These are phyloP conservation scores for Drosophila takahashii DNA, from an alignment of 1,140 invertebrate genomes.

Conservation along the genomic window DNA sequence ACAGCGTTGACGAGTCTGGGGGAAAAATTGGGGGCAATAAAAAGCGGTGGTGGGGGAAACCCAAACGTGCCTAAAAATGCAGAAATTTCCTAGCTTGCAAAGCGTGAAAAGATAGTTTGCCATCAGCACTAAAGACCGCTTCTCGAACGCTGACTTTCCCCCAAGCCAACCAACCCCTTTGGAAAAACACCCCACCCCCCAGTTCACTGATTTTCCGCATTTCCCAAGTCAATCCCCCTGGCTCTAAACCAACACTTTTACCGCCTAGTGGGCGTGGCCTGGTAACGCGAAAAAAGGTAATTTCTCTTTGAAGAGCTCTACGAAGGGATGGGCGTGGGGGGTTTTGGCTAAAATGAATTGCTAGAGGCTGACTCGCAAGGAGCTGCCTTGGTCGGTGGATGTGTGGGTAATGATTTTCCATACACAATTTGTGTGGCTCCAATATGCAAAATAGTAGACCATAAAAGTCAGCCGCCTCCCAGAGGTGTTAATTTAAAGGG, in stretches of 20 bases:
- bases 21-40: constrained; percentile 13
- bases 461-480: constrained; percentile 59
- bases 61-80: constrained; percentile 76
- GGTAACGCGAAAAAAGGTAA: constrained; percentile 67
- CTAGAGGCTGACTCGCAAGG: constrained; percentile 25
- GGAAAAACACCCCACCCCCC: constrained; percentile 1
- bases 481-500: constrained; percentile 53
- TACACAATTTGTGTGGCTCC: constrained; percentile 64
- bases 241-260: constrained; percentile 22
- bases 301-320: constrained; percentile 63
- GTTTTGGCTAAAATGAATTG: constrained; percentile 59
- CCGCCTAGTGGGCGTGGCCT: constrained; percentile 53
- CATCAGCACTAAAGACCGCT: constrained; percentile 33
- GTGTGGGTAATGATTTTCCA: constrained; percentile 62
- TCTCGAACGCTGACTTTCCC: background rate
- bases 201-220: constrained; percentile 16
- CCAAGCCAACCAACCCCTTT: background rate
- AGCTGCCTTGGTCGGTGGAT: constrained; percentile 2
- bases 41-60: constrained; percentile 11
- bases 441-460: constrained; percentile 72
- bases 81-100: constrained; percentile 66
- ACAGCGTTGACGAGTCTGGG: constrained; percentile 35
- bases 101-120: constrained; percentile 73
- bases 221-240: constrained; percentile 17
- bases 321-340: constrained; percentile 11